Evolutionary conservation across 2,888 invertebrate genomes (phyloP), one percentile per base, ranked within the genome.

Genomic region (Macrophya annulata): DNA sequence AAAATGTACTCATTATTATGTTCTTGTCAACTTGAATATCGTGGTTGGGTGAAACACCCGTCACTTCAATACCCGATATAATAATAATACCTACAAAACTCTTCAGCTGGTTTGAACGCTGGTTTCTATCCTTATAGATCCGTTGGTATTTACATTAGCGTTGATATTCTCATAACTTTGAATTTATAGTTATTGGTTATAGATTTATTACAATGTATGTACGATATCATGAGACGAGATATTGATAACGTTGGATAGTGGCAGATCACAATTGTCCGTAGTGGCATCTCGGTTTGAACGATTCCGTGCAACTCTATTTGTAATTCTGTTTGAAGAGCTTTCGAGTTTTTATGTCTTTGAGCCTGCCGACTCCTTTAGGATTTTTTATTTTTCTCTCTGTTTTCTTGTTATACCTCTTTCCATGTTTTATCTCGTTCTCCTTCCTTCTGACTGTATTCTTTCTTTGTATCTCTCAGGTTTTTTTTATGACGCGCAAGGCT

Each of bases 321-420:
- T 77, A 77, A 55, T 77, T 55, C 55, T 21, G 77, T 77, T 48
- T 51, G 37, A 37, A 51, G 77, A 77, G 77, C 77, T 77, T 31
- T 77, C 37, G 51, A 77, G 51, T 77, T 74, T 45, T 74, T 25
- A 43, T 48, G 74, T 45, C 45, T 74, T 74, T 74, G 74, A 74
- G 21, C 45, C 48, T 74, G 45, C n/a, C n/a, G 25, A 21, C 48
- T 48, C 21, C 21, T 9, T 43, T 45, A 74, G 48, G 31, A 10
- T 45, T 74, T n/a, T 74, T 74, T 31, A 2, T 31, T 31, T 31
- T 6, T 12, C 21, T 37, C 37, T 71, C n/a, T 55, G n/a, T 15
- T 21, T 21, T 45, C 43, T 74, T 45, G 21, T 74, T 21, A 74
- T 74, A 17, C 31, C n/a, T 55, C 17, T 77, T 51, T 31, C 31